Evolutionary conservation across 37 sponge, comb jelly and placozoan species (phyloP).

Genomic region (Tethya wilhelma): DNA sequence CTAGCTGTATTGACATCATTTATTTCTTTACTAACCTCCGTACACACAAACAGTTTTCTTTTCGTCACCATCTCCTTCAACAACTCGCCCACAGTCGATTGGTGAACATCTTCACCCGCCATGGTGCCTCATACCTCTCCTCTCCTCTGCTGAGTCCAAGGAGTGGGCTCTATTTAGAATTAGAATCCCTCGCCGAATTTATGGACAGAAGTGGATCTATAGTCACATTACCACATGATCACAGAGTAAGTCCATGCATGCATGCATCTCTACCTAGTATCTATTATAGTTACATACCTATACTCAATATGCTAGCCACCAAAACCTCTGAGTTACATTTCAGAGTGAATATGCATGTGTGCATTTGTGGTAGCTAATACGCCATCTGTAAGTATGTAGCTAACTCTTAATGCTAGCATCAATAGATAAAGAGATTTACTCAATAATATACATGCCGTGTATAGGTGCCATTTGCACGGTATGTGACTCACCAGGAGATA

Average conservation of each 20-base stretch:
- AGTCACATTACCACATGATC: constrained; percentile 66
- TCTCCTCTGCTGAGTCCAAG: constrained; percentile 70
- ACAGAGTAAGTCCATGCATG: constrained; percentile 44
- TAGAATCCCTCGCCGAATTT: constrained; percentile 32
- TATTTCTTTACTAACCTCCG: too few relatives aligned
- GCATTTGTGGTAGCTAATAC: too few relatives aligned
- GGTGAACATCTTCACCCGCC: constrained; percentile 56
- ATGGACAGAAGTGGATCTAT: constrained; percentile 77
- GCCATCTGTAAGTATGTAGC: neutral
- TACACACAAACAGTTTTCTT: constrained; percentile 43
- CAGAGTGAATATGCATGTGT: neutral
- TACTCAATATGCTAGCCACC: too few relatives aligned
- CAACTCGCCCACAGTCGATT: constrained; percentile 48
- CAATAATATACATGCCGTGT: too few relatives aligned
- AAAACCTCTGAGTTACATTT: too few relatives aligned
- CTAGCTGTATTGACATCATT: too few relatives aligned
- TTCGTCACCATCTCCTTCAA: constrained; percentile 39
- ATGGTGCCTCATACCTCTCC: constrained; percentile 62
- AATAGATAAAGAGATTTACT: neutral
- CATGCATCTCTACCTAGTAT: neutral
- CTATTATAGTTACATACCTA: too few relatives aligned
- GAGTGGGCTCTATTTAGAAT: neutral
- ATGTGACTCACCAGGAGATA: constrained; percentile 65
- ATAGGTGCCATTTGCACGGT: constrained; percentile 71
- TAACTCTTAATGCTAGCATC: neutral